Conservation (phyloP, 2,888 invertebrate species). For the Pilophorus perplexus region DNA sequence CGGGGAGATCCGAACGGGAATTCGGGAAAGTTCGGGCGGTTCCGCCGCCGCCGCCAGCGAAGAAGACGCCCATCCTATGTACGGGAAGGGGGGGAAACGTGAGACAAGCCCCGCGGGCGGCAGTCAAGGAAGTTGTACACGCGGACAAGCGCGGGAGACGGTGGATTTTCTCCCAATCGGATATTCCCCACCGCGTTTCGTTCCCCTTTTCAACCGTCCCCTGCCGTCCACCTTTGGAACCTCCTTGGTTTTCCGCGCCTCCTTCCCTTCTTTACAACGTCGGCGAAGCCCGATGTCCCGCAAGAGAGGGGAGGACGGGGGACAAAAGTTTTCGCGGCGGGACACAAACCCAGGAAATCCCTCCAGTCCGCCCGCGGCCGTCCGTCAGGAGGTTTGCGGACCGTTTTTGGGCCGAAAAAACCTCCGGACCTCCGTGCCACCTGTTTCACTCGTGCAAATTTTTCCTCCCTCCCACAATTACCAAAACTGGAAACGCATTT, state of each 20-base stretch:
- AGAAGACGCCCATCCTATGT: too few species aligned
- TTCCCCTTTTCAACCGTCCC: not conserved
- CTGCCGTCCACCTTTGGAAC: slow-evolving; percentile 3
- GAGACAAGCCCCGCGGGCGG: too few species aligned
- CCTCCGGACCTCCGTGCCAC: not conserved
- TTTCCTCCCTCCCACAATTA: not conserved
- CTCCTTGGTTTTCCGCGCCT: not conserved
- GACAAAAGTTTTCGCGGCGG: not conserved
- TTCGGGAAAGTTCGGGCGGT: too few species aligned
- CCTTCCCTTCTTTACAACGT: too few species aligned
- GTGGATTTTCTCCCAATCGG: too few species aligned
- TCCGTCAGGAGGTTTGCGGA: not conserved
- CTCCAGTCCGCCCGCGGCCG: slow-evolving; percentile 21
- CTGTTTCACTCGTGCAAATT: not conserved
- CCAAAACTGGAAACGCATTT: too few species aligned
- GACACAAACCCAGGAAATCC: slow-evolving; percentile 1
- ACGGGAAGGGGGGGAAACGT: too few species aligned
- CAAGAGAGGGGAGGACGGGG: not conserved
- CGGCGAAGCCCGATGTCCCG: not conserved
- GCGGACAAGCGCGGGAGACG: too few species aligned
- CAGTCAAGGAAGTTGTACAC: too few species aligned
- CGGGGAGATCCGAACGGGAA: too few species aligned
- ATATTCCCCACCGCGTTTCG: too few species aligned
- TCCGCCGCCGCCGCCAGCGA: too few species aligned
- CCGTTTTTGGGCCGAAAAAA: not conserved